Evolutionary conservation across 2,113 vertebrate species (phyloP), one percentile per base, ranked within the genome.

Genomic region (Anthoscopus minutus): DNA sequence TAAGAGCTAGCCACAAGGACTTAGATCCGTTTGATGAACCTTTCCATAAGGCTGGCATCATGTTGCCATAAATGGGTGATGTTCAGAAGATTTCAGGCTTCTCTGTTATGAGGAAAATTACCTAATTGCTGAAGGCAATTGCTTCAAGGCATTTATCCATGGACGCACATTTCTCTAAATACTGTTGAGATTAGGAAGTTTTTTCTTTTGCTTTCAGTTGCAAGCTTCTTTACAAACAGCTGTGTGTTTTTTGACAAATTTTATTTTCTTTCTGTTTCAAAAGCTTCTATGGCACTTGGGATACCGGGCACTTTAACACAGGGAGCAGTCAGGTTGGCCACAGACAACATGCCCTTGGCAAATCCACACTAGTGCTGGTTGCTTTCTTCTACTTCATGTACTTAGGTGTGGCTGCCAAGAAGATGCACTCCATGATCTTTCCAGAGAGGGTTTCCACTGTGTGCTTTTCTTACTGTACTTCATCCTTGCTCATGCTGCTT

Each of bases 1-100:
- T 94, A 94, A 88, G 91, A 86, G 44, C 42, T 89, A 94, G 78
- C 94, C 91, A 94, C 81, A 77, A 91, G 87, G 81, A 85, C 70
- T 85, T 58, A 89, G 58, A 51, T 69, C 45, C 80, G 9, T 66
- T 84, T 85, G 79, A 61, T 57, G 58, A 89, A 73, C 81, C 11
- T 92, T 95, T 94, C 72, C 1, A 1, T 57, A 65, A 82, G 58
- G 42, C 45, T 83, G 89, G 74, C 33, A 51, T 86, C 87, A 10
- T 51, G 6, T 60, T 88, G 44, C 58, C 61, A 81, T 45, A 77
- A 72, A 50, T 18, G 35, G 30, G 10, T 60, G 62, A 50, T 61
- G 23, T 40, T 87, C 31, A 77, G 60, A 70, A 81, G 33, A 38
- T 83, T 77, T 80, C 24, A 51, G 19, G 18, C 11, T 54, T 51